Percentiles rank a stretch among this genome's conserved stretches.
Conservation (phyloP, 2,113 vertebrate genomes). For the Rhombomys opimus region DNA sequence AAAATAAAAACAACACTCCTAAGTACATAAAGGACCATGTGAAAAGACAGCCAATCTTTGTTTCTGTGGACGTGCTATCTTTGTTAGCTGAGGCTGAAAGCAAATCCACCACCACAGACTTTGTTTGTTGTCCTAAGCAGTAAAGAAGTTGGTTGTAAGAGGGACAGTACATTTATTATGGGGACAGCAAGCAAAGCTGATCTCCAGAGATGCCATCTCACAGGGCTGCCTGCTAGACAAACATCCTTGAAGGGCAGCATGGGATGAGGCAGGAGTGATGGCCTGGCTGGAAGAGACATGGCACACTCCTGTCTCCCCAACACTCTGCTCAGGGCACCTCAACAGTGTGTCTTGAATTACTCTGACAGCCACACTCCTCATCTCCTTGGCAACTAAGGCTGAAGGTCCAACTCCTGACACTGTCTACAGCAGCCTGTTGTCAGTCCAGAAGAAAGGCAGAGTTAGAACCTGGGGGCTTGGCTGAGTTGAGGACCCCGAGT, state of each 20-base stretch:
- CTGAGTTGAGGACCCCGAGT: background rate
- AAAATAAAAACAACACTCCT: background rate
- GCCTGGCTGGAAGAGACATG: background rate
- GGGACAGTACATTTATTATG: background rate
- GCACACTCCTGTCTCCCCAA: background rate
- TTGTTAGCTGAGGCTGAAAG: background rate
- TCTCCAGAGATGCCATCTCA: background rate
- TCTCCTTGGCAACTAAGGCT: background rate
- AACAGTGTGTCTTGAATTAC: background rate
- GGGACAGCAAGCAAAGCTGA: background rate
- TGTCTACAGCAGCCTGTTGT: slow-evolving; percentile 30
- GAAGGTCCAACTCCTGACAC: background rate
- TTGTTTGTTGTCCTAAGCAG: background rate
- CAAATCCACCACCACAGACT: background rate
- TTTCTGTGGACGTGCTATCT: background rate
- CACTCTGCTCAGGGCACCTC: background rate
- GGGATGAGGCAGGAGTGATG: background rate
- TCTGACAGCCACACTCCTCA: too few species aligned
- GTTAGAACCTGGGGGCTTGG: background rate
- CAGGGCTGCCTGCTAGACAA: background rate
- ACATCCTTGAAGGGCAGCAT: background rate
- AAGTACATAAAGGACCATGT: background rate
- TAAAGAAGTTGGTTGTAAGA: background rate
- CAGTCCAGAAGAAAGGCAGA: background rate
- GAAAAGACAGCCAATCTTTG: background rate